Evolutionary conservation across 2,888 invertebrate genomes (phyloP).

Genomic region (Enchytraeus crypticus): DNA sequence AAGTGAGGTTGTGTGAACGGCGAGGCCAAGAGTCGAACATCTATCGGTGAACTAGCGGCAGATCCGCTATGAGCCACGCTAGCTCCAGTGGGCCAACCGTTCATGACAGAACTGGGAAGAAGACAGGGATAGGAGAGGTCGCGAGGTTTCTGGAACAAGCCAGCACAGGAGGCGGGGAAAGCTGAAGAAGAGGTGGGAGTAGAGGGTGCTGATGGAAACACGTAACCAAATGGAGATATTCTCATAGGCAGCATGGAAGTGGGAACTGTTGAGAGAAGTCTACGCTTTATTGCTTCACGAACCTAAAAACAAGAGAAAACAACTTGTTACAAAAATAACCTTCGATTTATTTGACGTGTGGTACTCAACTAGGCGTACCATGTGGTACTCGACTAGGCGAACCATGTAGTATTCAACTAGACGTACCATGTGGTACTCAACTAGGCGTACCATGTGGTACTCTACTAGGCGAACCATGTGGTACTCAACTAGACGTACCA

Average conservation of each 20-base stretch:
- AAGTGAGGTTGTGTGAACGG: background rate
- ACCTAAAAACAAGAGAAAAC: too few species aligned
- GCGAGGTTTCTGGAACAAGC: background rate
- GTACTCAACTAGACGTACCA: too few species aligned
- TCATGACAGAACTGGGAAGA: background rate
- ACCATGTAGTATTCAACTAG: too few species aligned
- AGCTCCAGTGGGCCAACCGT: background rate
- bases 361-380: too few species aligned
- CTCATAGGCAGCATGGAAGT: background rate
- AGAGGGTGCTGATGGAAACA: background rate
- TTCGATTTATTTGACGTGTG: too few species aligned
- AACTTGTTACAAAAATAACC: too few species aligned
- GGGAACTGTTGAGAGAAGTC: slow-evolving; percentile 11
- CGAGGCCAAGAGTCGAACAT: background rate
- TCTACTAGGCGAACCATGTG: too few species aligned
- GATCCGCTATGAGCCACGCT: background rate
- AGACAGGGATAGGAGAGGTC: background rate
- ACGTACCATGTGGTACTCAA: too few species aligned
- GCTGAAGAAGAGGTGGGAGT: background rate
- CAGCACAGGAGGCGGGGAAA: too few species aligned
- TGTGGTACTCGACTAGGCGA: too few species aligned
- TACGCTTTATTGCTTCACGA: slow-evolving; percentile 24
- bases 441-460: too few species aligned
- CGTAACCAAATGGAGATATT: background rate
- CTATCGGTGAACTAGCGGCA: background rate